phyloP scores from a whole-genome alignment of 2,888 invertebrate genomes.

The Netelia fuscicornis region DNA sequence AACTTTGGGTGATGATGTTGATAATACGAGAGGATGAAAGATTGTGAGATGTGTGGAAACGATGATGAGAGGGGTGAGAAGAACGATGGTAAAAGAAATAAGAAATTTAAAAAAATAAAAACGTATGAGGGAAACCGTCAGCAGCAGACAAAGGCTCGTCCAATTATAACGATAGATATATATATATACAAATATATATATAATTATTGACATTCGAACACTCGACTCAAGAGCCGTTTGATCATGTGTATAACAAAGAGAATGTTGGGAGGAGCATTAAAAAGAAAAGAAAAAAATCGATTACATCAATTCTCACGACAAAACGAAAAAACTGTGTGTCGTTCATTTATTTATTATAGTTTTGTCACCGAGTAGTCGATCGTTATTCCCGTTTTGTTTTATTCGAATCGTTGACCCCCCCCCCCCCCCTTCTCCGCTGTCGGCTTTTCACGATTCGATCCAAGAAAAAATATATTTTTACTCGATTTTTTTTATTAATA shows the following conservation, averaged over 20 bases:
- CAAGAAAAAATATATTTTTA: too few species aligned
- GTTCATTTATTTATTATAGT: slow-evolving; percentile 26
- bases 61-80: background rate
- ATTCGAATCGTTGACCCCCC: too few species aligned
- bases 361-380: background rate
- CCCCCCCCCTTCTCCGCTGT: too few species aligned
- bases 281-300: slow-evolving; percentile 19
- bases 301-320: slow-evolving; percentile 60
- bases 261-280: slow-evolving; percentile 19
- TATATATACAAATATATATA: background rate
- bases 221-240: slow-evolving; percentile 54
- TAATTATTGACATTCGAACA: slow-evolving; percentile 39
- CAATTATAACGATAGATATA: slow-evolving; percentile 57
- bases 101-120: background rate
- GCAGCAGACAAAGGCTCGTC: slow-evolving; percentile 64
- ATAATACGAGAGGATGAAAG: slow-evolving; percentile 17
- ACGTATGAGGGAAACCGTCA: slow-evolving; percentile 33
- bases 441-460: too few species aligned
- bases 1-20: slow-evolving; percentile 37
- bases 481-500: too few species aligned
- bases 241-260: slow-evolving; percentile 59
- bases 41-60: slow-evolving; percentile 34
- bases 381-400: background rate
- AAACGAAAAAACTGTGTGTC: slow-evolving; percentile 37
- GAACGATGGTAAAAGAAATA: background rate